Base-by-base conservation (phyloP, 2,888 invertebrate species). In the Sialis fuliginosa region DNA sequence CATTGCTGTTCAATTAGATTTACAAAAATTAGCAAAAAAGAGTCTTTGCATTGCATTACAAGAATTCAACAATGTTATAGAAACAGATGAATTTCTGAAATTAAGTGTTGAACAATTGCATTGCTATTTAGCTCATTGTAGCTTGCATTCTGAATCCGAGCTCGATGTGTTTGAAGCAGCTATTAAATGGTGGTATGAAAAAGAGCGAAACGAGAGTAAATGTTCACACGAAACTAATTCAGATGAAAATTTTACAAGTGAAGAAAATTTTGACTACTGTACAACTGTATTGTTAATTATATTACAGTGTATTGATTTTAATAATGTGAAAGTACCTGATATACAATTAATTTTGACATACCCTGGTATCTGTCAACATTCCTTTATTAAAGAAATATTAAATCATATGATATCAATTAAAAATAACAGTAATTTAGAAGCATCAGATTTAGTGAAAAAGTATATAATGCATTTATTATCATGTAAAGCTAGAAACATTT, bases 161-260 rank as follows among this genome's bases (percentile, higher is more conserved):
- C 51, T 61, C 13, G 55, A 56, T 45, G 62, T 66, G 8, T 65
- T 66, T 53, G 52, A 59, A 53, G 52, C 57, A 22, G 57, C 57
- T 39, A 62, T 64, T 57, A 56, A 56, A 48, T 67, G 67, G 67
- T 63, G 61, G 56, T 58, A 56, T 45, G 59, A 60, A 50, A 58
- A 62, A 12, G 47, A 47, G 30, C 45, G 13, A 1, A 22, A 22
- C 8, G 8, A 3, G 4, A 30, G 10, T 10, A 34, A 42, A 30
- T 47, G 47, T 34, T 22, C 30, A 7, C 47, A 47, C 30, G 47
- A 34, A 22, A 33, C 35, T 12, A 42, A 47, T 12, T n/a, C 30
- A 13, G n/a, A 3, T 12, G 32, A 8, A 4, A 34, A 12, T 22
- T 33, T 10, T 41, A 9, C 13, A 31, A 32, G 10, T 6, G 22